Evolutionary conservation across 1,140 invertebrate genomes (phyloP).

Genomic region (Leptopilina boulardi): DNA sequence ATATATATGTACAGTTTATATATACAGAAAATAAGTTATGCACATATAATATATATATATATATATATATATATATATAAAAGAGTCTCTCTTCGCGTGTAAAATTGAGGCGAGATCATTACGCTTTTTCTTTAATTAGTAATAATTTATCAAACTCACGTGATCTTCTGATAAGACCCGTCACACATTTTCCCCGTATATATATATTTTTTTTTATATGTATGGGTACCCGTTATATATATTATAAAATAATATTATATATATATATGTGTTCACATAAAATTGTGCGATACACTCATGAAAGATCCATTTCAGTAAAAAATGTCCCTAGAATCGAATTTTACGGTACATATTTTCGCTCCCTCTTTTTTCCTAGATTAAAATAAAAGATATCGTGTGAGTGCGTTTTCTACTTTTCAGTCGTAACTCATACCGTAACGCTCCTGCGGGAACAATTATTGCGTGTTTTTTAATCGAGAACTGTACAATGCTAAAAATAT

Average conservation of each 20-base stretch:
- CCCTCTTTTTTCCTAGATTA: background rate
- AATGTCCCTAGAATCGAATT: slow-evolving; percentile 8
- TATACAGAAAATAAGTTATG: slow-evolving; percentile 2
- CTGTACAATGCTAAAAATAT: background rate
- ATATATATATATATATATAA: background rate
- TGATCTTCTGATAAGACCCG: slow-evolving; percentile 49
- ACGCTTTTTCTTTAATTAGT: slow-evolving; percentile 66
- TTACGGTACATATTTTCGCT: slow-evolving; percentile 8
- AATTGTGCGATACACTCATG: background rate
- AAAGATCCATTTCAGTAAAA: slow-evolving; percentile 20
- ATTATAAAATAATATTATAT: too few species aligned
- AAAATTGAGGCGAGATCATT: slow-evolving; percentile 58
- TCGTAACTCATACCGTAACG: background rate
- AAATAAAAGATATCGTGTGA: background rate
- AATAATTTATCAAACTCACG: slow-evolving; percentile 61
- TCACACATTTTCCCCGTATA: slow-evolving; percentile 32
- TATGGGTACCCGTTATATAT: background rate
- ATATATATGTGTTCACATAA: background rate
- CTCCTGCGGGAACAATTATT: background rate
- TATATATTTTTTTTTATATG: background rate
- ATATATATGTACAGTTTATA: too few species aligned
- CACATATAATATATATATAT: slow-evolving; percentile 15
- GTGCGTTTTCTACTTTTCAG: background rate
- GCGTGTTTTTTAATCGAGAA: background rate
- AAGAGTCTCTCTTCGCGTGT: slow-evolving; percentile 47